phyloP scores from a whole-genome alignment of 2,797 vertebrate species.

The Microchirus variegatus region DNA sequence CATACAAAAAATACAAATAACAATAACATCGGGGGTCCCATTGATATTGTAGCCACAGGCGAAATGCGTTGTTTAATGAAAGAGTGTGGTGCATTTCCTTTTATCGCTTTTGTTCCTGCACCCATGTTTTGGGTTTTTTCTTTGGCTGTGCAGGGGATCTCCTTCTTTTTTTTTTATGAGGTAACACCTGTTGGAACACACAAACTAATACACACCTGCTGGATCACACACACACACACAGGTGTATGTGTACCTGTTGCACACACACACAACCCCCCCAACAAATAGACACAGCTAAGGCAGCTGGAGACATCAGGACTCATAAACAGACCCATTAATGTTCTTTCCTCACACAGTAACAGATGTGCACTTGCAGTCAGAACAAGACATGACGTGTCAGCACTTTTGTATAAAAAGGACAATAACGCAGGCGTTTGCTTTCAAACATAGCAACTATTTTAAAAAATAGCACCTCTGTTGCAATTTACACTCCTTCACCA shows the following conservation, averaged over 20 bases:
- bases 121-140: too few relatives aligned
- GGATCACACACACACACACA: background rate
- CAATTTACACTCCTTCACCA: background rate
- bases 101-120: too few relatives aligned
- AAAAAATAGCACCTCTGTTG: background rate
- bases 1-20: too few relatives aligned
- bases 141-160: too few relatives aligned
- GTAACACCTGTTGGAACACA: constrained; percentile 17
- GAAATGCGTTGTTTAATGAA: too few relatives aligned
- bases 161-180: constrained; percentile 14
- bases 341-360: background rate
- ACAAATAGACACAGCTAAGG: background rate
- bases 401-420: constrained; percentile 3
- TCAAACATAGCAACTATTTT: background rate
- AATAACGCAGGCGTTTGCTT: constrained; percentile 12
- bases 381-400: constrained; percentile 7
- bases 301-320: background rate
- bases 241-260: background rate
- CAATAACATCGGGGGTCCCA: too few relatives aligned
- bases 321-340: background rate
- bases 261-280: background rate
- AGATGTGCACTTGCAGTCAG: constrained; percentile 15
- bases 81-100: too few relatives aligned
- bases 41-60: too few relatives aligned
- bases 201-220: background rate